Base-by-base conservation (phyloP, 2,888 invertebrate species). In the Globia sparganii region DNA sequence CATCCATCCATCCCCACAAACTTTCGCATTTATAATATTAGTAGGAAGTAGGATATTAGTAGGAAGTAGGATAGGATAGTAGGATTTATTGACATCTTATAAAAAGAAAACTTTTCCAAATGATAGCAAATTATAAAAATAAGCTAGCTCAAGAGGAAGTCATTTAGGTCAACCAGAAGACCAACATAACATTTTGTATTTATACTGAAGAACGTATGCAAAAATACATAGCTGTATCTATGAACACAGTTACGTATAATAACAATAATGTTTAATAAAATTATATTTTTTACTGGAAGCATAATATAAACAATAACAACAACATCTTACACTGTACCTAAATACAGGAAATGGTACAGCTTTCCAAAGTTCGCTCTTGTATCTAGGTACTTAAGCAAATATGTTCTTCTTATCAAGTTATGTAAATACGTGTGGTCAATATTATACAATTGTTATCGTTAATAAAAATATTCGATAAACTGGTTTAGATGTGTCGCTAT, bases 381-480 rank as follows among this genome's bases (percentile, higher is more conserved):
- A 11, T 56, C 9, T 34, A 34, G 21, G 25, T 53, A 37, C n/a
- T 56, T 40, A 34, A 49, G 8, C 25, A 34, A 65, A 4, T 37
- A 43, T 34, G 28, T 67, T 59, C 18, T 77, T 71, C 28, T 73
- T 83, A 77, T 84, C 77, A 71, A 13, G 49, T 68, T 80, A 46
- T 72, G 43, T 77, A 70, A 80, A 67, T 70, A 84, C 37, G 21
- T 77, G 75, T 74, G 71, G 69, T 84, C 73, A 86, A 81, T 81
- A 78, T 81, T 80, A 75, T 75, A 72, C 77, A 86, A 76, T 62
- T 81, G 76, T 37, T 85, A 87, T 87, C 81, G 58, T 72, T 67
- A 79, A 83, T 67, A 79, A 83, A 62, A 78, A 84, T 78, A 81
- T 53, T 68, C 78, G 73, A 83, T 81, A 78, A 79, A 83, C 64